Evolutionary conservation across 2,888 invertebrate species (phyloP).

Genomic region (Cloeon dipterum): DNA sequence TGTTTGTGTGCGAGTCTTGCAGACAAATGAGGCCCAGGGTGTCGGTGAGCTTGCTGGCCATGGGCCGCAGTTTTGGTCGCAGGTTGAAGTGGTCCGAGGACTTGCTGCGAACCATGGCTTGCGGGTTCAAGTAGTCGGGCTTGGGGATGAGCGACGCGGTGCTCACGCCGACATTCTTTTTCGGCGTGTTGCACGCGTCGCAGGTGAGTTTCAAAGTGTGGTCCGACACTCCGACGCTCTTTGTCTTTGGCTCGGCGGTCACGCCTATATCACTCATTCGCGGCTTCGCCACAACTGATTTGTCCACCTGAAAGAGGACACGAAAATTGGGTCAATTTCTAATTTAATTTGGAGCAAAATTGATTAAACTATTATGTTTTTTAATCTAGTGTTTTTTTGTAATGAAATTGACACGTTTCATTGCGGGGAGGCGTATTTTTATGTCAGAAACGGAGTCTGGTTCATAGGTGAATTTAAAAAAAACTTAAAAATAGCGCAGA

Average conservation of each 20-base stretch:
- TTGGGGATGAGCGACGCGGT: conserved; percentile 17
- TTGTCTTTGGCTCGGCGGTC: conserved; percentile 17
- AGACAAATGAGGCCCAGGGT: no score
- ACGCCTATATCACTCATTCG: conserved; percentile 6
- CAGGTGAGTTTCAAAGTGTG: conserved; percentile 23
- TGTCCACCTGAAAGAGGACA: background rate
- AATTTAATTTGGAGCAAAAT: no score
- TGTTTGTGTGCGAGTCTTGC: no score
- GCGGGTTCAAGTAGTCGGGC: conserved; percentile 23
- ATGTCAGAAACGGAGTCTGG: no score
- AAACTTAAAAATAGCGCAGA: no score
- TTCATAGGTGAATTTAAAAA: no score
- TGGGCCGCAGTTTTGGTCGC: conserved; percentile 17
- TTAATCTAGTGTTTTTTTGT: no score
- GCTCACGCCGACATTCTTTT: conserved; percentile 33
- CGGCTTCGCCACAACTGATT: conserved; percentile 6
- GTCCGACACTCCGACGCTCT: conserved; percentile 24
- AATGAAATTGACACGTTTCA: no score
- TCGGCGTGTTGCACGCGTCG: conserved; percentile 23
- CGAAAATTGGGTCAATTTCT: no score
- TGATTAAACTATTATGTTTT: no score
- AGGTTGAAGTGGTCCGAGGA: conserved; percentile 35
- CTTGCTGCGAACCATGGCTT: conserved; percentile 25
- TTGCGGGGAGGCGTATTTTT: no score
- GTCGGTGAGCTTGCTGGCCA: conserved; percentile 7